These are phyloP conservation scores for Artibeus lituratus DNA, from an alignment of 2,797 vertebrate species.

Conservation along the genomic window DNA sequence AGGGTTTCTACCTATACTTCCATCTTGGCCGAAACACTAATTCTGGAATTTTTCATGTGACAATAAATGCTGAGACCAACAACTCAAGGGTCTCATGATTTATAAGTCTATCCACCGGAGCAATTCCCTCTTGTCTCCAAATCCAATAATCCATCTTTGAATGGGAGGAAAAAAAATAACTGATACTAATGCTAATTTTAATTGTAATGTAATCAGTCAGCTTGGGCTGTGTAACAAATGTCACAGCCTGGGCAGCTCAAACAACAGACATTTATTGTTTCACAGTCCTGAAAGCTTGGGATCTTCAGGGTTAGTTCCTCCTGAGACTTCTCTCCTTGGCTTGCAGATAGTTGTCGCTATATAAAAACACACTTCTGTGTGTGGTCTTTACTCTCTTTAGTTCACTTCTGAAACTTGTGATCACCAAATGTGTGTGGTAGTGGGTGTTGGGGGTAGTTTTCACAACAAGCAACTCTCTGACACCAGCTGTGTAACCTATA, in stretches of 20 bases:
- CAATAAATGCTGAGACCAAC: not conserved
- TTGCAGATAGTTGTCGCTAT: too few relatives aligned
- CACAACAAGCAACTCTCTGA: not conserved
- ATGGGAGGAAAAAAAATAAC: not conserved
- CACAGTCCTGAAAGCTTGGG: too few relatives aligned
- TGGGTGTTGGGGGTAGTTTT: not conserved
- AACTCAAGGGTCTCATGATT: not conserved
- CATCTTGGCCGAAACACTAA: too few relatives aligned
- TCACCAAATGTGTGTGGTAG: not conserved
- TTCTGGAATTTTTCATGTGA: not conserved
- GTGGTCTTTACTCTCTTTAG: not conserved
- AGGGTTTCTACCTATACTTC: too few relatives aligned
- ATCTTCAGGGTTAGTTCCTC: too few relatives aligned
- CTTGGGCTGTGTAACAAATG: not conserved
- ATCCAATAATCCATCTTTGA: not conserved
- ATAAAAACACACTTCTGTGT: not conserved
- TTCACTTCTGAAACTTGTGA: not conserved
- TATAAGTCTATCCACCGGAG: not conserved
- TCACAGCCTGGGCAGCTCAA: not conserved
- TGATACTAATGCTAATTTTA: not conserved
- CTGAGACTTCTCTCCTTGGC: too few relatives aligned
- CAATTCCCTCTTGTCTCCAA: not conserved
- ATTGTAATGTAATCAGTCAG: not conserved
- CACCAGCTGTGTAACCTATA: too few relatives aligned
- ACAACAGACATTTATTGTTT: not conserved